Evolutionary conservation across 1,140 invertebrate species (phyloP), one percentile per base, ranked within the genome.

Genomic region (Branchinecta lynchi): DNA sequence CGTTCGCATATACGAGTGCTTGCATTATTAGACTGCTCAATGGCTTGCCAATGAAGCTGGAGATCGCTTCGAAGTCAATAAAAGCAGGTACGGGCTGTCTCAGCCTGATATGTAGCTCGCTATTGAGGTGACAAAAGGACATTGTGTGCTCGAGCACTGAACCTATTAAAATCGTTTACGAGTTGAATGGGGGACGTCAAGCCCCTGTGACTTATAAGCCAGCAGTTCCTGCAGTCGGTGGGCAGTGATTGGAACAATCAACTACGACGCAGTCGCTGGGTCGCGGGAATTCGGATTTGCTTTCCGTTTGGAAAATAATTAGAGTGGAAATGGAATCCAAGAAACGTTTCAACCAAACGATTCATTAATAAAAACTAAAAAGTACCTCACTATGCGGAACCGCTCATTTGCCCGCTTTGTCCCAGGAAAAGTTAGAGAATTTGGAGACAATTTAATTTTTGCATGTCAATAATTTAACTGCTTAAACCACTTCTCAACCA

Each of bases 151-250:
- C 17, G 17, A 60, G 51, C 12, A 60, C 12, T 60, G 17, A 60
- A 60, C 51, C 51, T 60, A 60, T 60, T 60, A 60, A 60, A 60
- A 15, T 60, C 51, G 51, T 60, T 60, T 60, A 20, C 51, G 17
- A 60, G 51, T 20, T 60, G 12, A 60, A 60, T 60, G 17, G 51
- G 17, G 17, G 12, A 15, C 51, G 51, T 15, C 51, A 60, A 20
- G 51, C 12, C 51, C 17, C 17, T 20, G 51, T 60, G 51, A 60
- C 51, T 60, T 60, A 60, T 60, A 60, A 15, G 51, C 17, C 17
- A 20, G 51, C 12, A 20, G 32, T 32, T 32, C 32, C 32, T 32
- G 17, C 51, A 60, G 12, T 60, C 12, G 17, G 17, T 12, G 51
- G 12, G 12, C 51, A 60, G 51, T 60, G 12, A 60, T 60, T 60